Base-by-base conservation (phyloP, 2,797 vertebrate genomes). In the Clarias pachynema region DNA sequence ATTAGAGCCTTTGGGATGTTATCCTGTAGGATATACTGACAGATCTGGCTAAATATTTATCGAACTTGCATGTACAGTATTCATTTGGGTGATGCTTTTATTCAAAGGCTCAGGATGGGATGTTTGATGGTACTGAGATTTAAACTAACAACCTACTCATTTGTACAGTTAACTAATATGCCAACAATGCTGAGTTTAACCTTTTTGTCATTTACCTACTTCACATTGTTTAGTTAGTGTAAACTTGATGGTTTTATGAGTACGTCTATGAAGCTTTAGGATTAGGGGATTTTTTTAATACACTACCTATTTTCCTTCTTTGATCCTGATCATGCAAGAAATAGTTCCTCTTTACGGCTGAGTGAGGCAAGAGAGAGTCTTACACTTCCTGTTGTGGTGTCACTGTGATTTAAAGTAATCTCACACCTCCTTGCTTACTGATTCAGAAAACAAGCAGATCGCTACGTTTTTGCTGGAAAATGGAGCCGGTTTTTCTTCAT, bases 401-500 rank as follows among this genome's bases (percentile, higher is more conserved):
- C 59, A 26, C 70, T 16, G 20, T 5, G 10, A 72, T 60, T 24
- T n/a, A 44, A 80, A 80, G 8, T 37, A 31, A 31, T 70, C 56
- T 84, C 49, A 44, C 2, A 10, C 81, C 15, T 68, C 31, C 86
- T 79, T 86, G 86, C n/a, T 91, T 81, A 24, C 90, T 87, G 90
- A 9, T 62, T 5, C 89, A 99, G 98, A 96, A 29, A 97, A 97
- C 79, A 96, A 97, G 88, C 97, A 97, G 75, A 94, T 99, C 0
- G 96, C 97, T 0, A 89, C 91, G 69, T 99, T 99, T 93, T 93
- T 99, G 87, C 93, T 99, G 49, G 92, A 97, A 81, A 97, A 97
- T 0, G 97, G 98, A 53, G 97, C 98, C 9, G 96, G 94, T 49
- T 97, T 99, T 89, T 98, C 97, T 72, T 99, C 98, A 0, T 99